phyloP scores from a whole-genome alignment of 2,888 invertebrate species.

The Pecten maximus region DNA sequence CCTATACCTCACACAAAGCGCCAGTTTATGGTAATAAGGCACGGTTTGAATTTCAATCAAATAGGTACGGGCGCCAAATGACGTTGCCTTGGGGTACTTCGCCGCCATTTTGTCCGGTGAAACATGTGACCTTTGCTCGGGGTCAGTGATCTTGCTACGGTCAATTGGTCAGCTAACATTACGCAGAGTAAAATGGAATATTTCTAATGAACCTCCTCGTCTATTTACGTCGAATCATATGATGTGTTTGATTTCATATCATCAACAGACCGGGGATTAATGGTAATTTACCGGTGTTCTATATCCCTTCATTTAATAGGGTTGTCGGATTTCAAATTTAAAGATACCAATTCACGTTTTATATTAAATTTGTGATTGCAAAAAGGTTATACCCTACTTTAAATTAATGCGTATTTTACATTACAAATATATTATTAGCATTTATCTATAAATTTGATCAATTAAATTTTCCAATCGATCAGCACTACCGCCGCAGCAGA shows the following conservation, averaged over 20 bases:
- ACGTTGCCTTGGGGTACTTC: constrained; percentile 1
- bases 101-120: constrained; percentile 4
- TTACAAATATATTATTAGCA: background rate
- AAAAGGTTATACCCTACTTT: background rate
- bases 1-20: background rate
- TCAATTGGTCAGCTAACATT: background rate
- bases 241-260: background rate
- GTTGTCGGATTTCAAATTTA: constrained; percentile 7
- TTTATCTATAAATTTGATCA: background rate
- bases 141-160: background rate
- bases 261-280: background rate
- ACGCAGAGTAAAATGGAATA: background rate
- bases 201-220: background rate
- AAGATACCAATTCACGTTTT: background rate
- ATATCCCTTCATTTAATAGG: background rate
- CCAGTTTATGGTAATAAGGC: background rate
- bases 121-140: background rate
- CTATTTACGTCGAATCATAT: background rate
- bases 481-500: background rate
- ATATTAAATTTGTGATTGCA: background rate
- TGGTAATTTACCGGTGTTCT: background rate
- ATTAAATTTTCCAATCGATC: background rate
- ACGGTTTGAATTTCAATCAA: constrained; percentile 1
- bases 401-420: background rate
- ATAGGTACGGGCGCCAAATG: background rate